Conservation (phyloP, 1,140 invertebrate genomes). For the Drosophila kanapiae region DNA sequence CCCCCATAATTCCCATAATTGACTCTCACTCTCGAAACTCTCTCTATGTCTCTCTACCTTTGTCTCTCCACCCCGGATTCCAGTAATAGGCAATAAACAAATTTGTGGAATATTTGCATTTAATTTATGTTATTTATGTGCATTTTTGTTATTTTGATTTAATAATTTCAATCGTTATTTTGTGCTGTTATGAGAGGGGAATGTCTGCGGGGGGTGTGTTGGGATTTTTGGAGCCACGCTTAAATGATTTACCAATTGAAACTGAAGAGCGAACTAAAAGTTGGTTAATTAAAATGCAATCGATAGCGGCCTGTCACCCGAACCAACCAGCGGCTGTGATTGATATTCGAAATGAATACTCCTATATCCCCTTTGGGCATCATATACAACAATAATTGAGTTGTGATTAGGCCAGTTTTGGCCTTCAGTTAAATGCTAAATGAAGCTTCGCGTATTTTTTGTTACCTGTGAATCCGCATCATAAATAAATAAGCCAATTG, state of each 20-base stretch:
- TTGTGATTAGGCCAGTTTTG: conserved; percentile 47
- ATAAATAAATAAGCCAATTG: conserved; percentile 43
- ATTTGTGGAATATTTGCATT: conserved; percentile 70
- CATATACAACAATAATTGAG: conserved; percentile 38
- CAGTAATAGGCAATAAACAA: conserved; percentile 72
- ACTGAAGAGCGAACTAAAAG: conserved; percentile 58
- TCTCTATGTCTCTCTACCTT: not conserved
- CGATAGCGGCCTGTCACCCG: conserved; percentile 59
- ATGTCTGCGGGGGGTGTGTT: conserved; percentile 17
- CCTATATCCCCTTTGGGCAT: too few relatives aligned
- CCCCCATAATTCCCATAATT: conserved; percentile 35
- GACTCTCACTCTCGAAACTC: conserved; percentile 28
- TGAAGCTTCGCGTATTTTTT: conserved; percentile 4
- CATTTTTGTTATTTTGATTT: conserved; percentile 57
- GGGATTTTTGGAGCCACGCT: conserved; percentile 28
- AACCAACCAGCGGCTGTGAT: conserved; percentile 39
- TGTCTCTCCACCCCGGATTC: conserved; percentile 18
- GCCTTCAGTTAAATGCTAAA: conserved; percentile 28
- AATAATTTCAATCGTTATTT: conserved; percentile 65
- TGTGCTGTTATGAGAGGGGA: conserved; percentile 8
- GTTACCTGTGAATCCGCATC: conserved; percentile 1
- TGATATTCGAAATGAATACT: conserved; percentile 31
- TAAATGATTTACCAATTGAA: conserved; percentile 45
- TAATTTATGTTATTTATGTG: conserved; percentile 73
- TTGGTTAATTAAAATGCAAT: conserved; percentile 77